Evolutionary conservation across 1,140 invertebrate species (phyloP).

Genomic region (Caerostris extrusa): DNA sequence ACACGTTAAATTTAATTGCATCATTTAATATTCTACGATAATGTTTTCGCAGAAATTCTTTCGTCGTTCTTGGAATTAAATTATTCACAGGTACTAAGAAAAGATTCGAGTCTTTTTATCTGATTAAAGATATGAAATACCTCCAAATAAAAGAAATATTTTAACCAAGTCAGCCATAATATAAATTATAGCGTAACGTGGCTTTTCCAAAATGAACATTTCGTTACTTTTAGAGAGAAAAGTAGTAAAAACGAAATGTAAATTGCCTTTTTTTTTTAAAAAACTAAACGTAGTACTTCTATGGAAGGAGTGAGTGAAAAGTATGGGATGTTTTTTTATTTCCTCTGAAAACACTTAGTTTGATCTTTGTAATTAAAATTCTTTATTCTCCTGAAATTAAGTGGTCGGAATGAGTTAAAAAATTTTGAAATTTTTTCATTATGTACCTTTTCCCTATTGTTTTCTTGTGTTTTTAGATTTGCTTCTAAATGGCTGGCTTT

Average conservation of each 20-base stretch:
- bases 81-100: not conserved
- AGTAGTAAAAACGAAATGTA: slow-evolving; percentile 44
- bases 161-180: slow-evolving; percentile 14
- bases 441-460: too few relatives aligned
- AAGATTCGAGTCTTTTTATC: not conserved
- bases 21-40: not conserved
- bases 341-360: not conserved
- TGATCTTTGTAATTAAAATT: slow-evolving; percentile 38
- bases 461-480: too few relatives aligned
- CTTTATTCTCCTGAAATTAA: slow-evolving; percentile 2
- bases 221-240: slow-evolving; percentile 21
- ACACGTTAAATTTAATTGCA: not conserved
- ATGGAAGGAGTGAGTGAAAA: not conserved
- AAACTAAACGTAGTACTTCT: not conserved
- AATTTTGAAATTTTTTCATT: too few relatives aligned
- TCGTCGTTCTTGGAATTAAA: not conserved
- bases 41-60: not conserved
- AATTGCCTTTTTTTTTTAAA: slow-evolving; percentile 34
- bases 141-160: not conserved
- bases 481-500: too few relatives aligned
- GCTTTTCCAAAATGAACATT: not conserved
- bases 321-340: not conserved
- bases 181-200: not conserved
- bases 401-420: not conserved
- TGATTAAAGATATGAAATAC: slow-evolving; percentile 2